A percentile compares a stretch with the other conserved stretches of the same genome.
Evolutionary conservation across 2,888 invertebrate genomes (phyloP).

Genomic region (Xestia c-nigrum): DNA sequence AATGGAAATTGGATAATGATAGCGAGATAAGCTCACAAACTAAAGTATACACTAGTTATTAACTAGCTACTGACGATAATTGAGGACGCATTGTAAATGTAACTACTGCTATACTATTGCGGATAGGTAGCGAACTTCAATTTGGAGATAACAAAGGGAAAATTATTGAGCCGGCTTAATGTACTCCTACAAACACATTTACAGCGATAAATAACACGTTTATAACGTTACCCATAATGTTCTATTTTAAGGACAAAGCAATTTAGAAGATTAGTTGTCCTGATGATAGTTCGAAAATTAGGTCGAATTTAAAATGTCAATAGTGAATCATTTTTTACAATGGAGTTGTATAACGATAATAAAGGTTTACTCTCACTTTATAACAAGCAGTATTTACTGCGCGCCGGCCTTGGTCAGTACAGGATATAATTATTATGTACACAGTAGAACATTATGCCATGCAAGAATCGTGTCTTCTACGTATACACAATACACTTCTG

Average conservation of each 20-base stretch:
- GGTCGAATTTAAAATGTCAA: neutral
- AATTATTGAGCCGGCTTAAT: constrained; percentile 62
- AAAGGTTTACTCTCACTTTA: constrained; percentile 56
- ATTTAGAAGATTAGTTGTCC: constrained; percentile 17
- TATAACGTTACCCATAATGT: constrained; percentile 39
- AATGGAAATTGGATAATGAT: constrained; percentile 66
- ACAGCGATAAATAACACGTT: constrained; percentile 52
- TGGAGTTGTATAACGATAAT: constrained; percentile 31
- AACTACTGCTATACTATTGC: constrained; percentile 45
- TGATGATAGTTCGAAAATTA: constrained; percentile 2
- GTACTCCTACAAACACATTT: constrained; percentile 48
- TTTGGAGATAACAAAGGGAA: constrained; percentile 68
- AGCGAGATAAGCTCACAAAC: constrained; percentile 55
- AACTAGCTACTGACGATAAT: constrained; percentile 58
- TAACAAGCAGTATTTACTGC: constrained; percentile 39
- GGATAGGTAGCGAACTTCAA: constrained; percentile 61
- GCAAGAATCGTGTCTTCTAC: constrained; percentile 42
- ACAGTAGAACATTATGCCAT: constrained; percentile 45
- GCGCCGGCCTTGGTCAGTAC: constrained; percentile 55
- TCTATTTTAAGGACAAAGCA: constrained; percentile 37
- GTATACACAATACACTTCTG: constrained; percentile 27
- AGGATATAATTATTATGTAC: constrained; percentile 60
- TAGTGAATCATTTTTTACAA: constrained; percentile 3
- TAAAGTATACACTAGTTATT: constrained; percentile 61
- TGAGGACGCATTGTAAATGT: constrained; percentile 59